Percentiles rank a stretch among this genome's conserved stretches.
Conservation (phyloP, 1,140 invertebrate species). For the Saccostrea cuccullata region DNA sequence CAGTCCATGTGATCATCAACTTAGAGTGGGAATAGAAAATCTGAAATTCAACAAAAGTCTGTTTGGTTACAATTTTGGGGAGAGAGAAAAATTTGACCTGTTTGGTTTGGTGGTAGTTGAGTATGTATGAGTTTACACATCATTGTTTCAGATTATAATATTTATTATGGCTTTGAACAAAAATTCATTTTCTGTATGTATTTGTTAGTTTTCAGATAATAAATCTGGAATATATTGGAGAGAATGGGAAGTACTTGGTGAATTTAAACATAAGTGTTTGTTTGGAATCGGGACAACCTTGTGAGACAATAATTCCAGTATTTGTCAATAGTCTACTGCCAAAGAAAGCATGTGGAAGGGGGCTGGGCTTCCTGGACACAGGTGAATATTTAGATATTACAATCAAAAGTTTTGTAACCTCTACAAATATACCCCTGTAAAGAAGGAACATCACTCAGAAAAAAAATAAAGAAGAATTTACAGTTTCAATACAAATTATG, state of each 20-base stretch:
- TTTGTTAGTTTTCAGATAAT: conserved; percentile 12
- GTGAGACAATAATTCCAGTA: conserved; percentile 34
- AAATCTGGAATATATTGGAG: not conserved
- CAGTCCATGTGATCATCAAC: conserved; percentile 52
- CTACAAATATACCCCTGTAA: not conserved
- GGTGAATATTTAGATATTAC: not conserved
- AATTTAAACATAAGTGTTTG: conserved; percentile 58
- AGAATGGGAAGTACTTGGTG: conserved; percentile 50
- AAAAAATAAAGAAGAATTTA: too few species aligned
- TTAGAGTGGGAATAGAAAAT: conserved; percentile 53
- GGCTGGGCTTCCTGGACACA: conserved; percentile 1
- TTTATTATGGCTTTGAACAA: not conserved
- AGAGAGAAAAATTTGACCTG: conserved; percentile 45
- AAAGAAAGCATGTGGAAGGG: conserved; percentile 37
- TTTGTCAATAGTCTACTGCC: conserved; percentile 38
- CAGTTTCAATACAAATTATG: too few species aligned
- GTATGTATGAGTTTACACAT: conserved; percentile 26
- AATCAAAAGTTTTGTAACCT: not conserved
- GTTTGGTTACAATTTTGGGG: conserved; percentile 53
- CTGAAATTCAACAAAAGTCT: conserved; percentile 51
- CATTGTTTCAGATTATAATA: too few species aligned
- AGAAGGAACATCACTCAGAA: not conserved
- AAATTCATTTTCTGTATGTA: not conserved
- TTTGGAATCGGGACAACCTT: conserved; percentile 48
- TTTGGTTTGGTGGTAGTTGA: conserved; percentile 48